These are phyloP conservation scores for Poeciliopsis paucimaculata DNA, from an alignment of 2,797 vertebrate genomes.

Conservation along the genomic window DNA sequence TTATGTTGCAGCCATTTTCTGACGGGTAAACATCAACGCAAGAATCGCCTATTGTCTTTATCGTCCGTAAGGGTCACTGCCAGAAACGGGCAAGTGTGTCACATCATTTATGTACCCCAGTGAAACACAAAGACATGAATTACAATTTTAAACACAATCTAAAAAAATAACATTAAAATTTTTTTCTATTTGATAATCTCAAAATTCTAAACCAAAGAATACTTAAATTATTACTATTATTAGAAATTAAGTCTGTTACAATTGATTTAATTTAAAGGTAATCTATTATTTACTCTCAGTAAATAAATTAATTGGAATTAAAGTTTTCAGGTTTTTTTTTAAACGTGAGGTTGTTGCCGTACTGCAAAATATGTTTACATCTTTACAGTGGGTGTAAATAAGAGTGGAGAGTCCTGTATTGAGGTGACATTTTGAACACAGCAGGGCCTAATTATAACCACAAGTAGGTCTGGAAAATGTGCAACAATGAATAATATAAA, in stretches of 20 bases:
- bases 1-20: too few species aligned
- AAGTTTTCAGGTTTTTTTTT: background rate
- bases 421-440: background rate
- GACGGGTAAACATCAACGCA: too few species aligned
- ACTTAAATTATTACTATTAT: background rate
- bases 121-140: background rate
- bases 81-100: background rate
- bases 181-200: too few species aligned
- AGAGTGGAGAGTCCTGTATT: background rate
- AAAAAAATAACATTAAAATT: background rate
- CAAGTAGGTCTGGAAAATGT: background rate
- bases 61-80: background rate
- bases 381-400: background rate
- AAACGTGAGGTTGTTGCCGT: background rate
- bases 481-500: background rate
- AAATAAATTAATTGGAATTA: background rate
- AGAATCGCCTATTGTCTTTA: too few species aligned
- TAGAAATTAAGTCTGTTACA: background rate
- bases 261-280: background rate
- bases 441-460: background rate
- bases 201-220: background rate
- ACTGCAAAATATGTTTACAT: background rate
- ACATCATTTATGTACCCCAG: background rate
- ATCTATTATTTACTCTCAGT: background rate
- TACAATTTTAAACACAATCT: background rate